These are phyloP conservation scores for Rhincodon typus DNA, from an alignment of 2,797 vertebrate genomes.

Conservation along the genomic window DNA sequence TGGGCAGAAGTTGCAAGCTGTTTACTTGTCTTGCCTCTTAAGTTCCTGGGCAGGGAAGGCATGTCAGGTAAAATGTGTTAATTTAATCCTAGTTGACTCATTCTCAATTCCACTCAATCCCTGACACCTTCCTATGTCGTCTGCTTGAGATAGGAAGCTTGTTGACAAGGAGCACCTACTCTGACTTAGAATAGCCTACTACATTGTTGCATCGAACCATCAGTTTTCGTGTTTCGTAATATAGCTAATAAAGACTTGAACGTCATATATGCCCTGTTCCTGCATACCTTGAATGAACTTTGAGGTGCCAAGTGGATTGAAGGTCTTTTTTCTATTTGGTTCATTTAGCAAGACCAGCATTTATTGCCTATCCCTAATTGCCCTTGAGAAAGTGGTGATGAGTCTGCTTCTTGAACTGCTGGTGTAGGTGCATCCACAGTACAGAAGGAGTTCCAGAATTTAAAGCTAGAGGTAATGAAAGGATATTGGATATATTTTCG, in stretches of 20 bases:
- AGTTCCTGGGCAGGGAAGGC: not conserved
- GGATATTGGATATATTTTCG: not conserved
- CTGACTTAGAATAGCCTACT: not conserved
- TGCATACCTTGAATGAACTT: not conserved
- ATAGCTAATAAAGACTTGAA: not conserved
- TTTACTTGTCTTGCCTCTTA: not conserved
- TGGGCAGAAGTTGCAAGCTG: not conserved
- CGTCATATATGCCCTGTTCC: not conserved
- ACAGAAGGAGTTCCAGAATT: not conserved
- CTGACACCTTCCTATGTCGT: too few species aligned
- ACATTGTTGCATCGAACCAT: not conserved
- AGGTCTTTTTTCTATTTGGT: not conserved
- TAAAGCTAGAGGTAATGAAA: not conserved
- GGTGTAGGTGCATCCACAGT: not conserved
- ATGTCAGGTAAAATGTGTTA: not conserved
- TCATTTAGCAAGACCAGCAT: not conserved
- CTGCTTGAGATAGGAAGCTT: not conserved
- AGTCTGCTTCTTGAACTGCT: not conserved
- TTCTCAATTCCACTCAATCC: not conserved
- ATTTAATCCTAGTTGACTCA: not conserved
- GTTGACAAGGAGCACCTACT: not conserved
- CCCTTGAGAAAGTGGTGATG: not conserved
- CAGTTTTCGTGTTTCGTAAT: not conserved
- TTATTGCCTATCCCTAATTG: not conserved
- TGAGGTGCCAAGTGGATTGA: not conserved